Evolutionary conservation across 2,888 invertebrate species (phyloP), one percentile per base, ranked within the genome.

Genomic region (Meiosimyza decipiens): DNA sequence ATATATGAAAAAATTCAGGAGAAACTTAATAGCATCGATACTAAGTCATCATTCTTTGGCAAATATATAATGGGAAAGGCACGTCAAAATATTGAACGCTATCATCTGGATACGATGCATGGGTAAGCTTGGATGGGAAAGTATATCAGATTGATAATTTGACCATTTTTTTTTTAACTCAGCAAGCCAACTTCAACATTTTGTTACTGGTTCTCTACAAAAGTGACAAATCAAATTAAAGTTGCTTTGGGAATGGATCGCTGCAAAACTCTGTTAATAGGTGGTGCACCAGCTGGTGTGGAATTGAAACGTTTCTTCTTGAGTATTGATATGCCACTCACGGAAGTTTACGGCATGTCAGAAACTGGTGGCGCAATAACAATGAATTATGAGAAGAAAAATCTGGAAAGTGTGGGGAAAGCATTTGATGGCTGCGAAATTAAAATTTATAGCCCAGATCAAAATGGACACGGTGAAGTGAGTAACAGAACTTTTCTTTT

Each of bases 1-100:
- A 94, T 97, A 0, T 97, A 93, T 92, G 97, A 97, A 86, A 97
- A 97, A 87, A 95, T 98, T 83, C 90, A 93, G 80, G 97, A 97
- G 81, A 93, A 92, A 82, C 92, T 97, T 88, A 89, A 91, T 82
- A 89, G 90, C 0, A 90, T 93, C 0, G 94, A 93, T 3, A 89
- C 91, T 1, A 90, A 92, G 63, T 92, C 91, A 64, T 91, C 93
- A 0, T 87, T 89, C 2, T 75, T 95, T 0, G 93, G 93, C 82
- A 91, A 90, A 71, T 89, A 90, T 77, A 90, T 97, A 51, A 89
- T 91, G 5, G 85, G 86, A 16, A 92, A 92, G 91, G 93, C 94
- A 0, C 92, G 92, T 77, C 85, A 87, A 5, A 88, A 90, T 40
- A 91, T 92, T 0, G 81, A 91, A 18, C 86, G 90, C 74, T 90